These are phyloP conservation scores for Tiphia femorata DNA, from an alignment of 2,888 invertebrate species.

Conservation along the genomic window DNA sequence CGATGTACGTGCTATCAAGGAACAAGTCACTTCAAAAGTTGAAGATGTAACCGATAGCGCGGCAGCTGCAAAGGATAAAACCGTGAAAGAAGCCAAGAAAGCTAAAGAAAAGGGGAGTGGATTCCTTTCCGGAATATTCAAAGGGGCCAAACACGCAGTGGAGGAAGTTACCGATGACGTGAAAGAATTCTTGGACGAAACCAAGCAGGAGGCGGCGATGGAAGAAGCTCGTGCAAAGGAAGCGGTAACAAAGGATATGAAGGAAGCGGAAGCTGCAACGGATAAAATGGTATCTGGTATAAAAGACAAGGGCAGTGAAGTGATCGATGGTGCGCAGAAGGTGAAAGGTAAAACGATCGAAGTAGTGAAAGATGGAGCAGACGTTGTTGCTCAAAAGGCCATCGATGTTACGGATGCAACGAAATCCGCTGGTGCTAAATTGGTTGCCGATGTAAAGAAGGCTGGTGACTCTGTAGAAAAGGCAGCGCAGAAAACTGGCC, in stretches of 20 bases:
- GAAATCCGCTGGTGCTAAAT: conserved; percentile 69
- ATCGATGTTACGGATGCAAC: conserved; percentile 63
- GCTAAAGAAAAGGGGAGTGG: conserved; percentile 48
- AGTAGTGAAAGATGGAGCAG: conserved; percentile 17
- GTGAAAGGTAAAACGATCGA: conserved; percentile 32
- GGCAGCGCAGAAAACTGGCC: conserved; percentile 16
- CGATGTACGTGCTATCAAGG: conserved; percentile 40
- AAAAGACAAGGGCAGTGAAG: conserved; percentile 60
- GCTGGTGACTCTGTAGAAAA: conserved; percentile 31
- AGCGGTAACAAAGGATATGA: conserved; percentile 41
- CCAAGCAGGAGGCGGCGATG: conserved; percentile 36
- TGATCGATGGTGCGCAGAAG: conserved; percentile 17
- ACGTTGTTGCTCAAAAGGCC: conserved; percentile 22
- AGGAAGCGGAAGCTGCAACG: conserved; percentile 29
- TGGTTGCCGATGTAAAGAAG: conserved; percentile 31
- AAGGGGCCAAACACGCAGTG: conserved; percentile 47
- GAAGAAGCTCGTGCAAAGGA: conserved; percentile 22
- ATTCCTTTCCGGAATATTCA: conserved; percentile 49
- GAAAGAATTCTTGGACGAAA: conserved; percentile 48
- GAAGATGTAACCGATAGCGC: conserved; percentile 64
- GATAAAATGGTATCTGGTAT: conserved; percentile 44
- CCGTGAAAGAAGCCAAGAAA: conserved; percentile 43
- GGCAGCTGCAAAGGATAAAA: conserved; percentile 59
- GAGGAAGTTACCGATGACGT: conserved; percentile 39
- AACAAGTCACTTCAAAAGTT: conserved; percentile 42